Evolutionary conservation across 2,888 invertebrate species (phyloP), one percentile per base, ranked within the genome.

Genomic region (Tinea pellionella): DNA sequence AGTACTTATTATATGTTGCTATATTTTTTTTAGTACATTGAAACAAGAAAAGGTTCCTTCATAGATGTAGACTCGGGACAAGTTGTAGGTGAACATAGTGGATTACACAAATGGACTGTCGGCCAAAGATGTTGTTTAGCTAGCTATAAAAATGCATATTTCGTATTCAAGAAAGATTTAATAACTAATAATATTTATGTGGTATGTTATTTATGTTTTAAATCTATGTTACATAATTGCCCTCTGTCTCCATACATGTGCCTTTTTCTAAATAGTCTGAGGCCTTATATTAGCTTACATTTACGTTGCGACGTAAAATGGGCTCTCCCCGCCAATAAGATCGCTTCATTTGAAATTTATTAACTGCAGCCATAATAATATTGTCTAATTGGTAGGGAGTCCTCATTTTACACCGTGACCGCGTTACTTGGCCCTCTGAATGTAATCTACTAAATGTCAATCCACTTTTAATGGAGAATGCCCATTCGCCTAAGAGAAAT

Each of bases 21-120:
- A 47, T 15, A n/a, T 47, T 16, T 15, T 47, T 80, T 75, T 19
- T 70, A 97, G 94, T 99, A 98, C 73, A 90, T 98, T 65, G 86
- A 90, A 64, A 89, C 93, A 61, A 92, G 90, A 68, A 90, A 90
- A 13, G 98, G 98, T 0, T 71, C 89, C 43, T 96, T 98, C 73
- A 86, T 97, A 61, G 93, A 97, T 70, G 88, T 96, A 61, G 95
- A 96, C 60, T 93, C 90, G 32, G 94, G 94, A 0, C 73, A 89
- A 71, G 75, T 90, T 2, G 89, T 98, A 12, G 97, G 96, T 3
- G 76, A 88, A 62, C 99, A 99, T 77, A 84, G 89, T 64, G 98
- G 98, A 8, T 88, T 96, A 59, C 98, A 99, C 80, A 92, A 94
- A 66, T 98, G 95, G 94, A 99, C 98, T 0, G 75, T 97, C 15